Percentiles rank a stretch among this genome's conserved stretches.
Conservation (phyloP, 2,797 vertebrate genomes). For the Enteromius fasciolatus region DNA sequence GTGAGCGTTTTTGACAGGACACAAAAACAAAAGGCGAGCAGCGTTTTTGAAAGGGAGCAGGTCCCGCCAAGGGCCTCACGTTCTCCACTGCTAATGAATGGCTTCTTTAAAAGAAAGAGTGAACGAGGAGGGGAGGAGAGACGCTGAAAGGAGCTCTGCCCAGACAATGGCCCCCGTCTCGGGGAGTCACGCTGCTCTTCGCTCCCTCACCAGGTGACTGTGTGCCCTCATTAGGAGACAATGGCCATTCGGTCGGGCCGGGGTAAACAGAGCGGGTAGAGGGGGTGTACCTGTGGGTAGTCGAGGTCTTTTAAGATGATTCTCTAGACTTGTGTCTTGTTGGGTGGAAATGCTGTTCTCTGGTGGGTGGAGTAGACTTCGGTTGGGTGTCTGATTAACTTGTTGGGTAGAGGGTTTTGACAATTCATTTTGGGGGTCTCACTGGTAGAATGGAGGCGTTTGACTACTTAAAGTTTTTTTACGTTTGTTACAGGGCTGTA, state of each 20-base stretch:
- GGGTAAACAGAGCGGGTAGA: conserved; percentile 7
- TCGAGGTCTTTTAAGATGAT: background rate
- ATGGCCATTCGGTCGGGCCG: conserved; percentile 68
- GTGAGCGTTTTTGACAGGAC: conserved; percentile 91
- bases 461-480: background rate
- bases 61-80: conserved; percentile 86
- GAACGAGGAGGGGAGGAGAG: conserved; percentile 57
- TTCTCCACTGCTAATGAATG: conserved; percentile 89
- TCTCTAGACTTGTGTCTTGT: background rate
- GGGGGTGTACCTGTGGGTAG: conserved; percentile 9
- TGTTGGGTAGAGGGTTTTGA: background rate
- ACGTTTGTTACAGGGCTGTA: background rate
- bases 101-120: conserved; percentile 73
- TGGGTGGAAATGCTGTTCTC: background rate
- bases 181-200: conserved; percentile 74
- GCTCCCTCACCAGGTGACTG: conserved; percentile 90
- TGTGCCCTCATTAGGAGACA: conserved; percentile 77
- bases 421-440: background rate
- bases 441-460: background rate
- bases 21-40: conserved; percentile 92
- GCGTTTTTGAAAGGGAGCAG: conserved; percentile 89
- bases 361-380: background rate
- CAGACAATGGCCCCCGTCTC: conserved; percentile 86
- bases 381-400: background rate
- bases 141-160: conserved; percentile 69